These are phyloP conservation scores for Lasiurus cinereus DNA, from an alignment of 2,113 vertebrate species.

Conservation along the genomic window DNA sequence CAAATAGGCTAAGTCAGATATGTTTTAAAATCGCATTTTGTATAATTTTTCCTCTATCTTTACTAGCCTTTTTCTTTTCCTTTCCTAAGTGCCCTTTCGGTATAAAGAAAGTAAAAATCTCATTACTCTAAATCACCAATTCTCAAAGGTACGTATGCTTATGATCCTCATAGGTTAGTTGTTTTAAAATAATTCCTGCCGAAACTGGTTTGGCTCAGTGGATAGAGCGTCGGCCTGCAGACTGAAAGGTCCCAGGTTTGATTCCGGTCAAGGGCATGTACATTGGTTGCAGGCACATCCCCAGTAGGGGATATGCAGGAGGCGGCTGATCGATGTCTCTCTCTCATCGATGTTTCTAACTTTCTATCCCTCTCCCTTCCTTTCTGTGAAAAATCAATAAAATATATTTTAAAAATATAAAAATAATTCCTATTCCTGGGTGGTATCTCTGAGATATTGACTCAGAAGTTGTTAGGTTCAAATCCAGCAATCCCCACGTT, in stretches of 20 bases:
- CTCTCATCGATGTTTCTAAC: too few species aligned
- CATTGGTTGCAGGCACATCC: too few species aligned
- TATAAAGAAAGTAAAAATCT: slow-evolving; percentile 17
- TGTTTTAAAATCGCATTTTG: not conserved
- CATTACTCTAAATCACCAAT: not conserved
- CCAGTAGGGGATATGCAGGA: too few species aligned
- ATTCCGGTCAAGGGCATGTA: too few species aligned
- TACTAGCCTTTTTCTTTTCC: not conserved
- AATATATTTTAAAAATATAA: too few species aligned
- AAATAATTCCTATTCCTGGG: not conserved
- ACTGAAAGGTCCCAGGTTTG: too few species aligned
- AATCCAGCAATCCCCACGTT: not conserved
- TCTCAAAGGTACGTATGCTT: not conserved
- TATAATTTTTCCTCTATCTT: not conserved
- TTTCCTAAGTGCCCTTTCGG: not conserved
- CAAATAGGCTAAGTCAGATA: not conserved
- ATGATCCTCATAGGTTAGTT: not conserved
- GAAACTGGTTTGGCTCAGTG: too few species aligned
- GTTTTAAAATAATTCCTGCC: not conserved
- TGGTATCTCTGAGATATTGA: not conserved
- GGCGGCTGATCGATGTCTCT: too few species aligned
- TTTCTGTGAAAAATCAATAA: too few species aligned
- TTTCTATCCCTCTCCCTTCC: too few species aligned
- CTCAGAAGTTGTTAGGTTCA: not conserved
- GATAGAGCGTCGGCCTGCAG: too few species aligned